A percentile compares a stretch with the other conserved stretches of the same genome.
phyloP scores from a whole-genome alignment of 2,113 vertebrate species.

The Trichechus manatus region DNA sequence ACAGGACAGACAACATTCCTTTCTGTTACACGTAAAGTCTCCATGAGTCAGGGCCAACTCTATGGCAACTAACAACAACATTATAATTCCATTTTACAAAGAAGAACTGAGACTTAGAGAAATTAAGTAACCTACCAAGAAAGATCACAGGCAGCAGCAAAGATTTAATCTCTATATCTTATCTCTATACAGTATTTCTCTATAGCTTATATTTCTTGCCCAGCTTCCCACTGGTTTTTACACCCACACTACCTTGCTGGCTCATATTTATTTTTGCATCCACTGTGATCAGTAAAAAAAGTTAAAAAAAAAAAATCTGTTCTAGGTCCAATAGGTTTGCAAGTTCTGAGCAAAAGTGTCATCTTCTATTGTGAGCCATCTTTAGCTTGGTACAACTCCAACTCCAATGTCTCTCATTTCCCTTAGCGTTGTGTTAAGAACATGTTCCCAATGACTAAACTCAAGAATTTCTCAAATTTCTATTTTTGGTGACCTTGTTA shows the following conservation, averaged over 20 bases:
- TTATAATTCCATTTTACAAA: slow-evolving; percentile 2
- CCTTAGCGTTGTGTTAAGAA: neutral
- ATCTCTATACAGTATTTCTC: neutral
- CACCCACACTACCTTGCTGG: neutral
- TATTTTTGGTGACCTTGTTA: neutral
- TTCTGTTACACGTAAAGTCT: neutral
- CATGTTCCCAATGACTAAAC: neutral
- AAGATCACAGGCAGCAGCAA: neutral
- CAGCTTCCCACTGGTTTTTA: neutral
- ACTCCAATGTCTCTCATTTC: neutral
- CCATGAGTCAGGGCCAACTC: neutral
- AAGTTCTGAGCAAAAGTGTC: neutral
- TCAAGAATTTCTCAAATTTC: neutral
- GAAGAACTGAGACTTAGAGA: neutral
- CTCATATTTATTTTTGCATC: neutral
- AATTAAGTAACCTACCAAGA: neutral
- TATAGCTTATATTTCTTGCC: neutral
- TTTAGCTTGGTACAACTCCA: neutral
- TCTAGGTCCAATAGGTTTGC: neutral
- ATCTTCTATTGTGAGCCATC: neutral
- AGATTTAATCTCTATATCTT: neutral
- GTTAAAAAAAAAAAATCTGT: neutral
- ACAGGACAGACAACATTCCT: neutral
- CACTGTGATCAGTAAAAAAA: neutral
- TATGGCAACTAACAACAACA: neutral